Evolutionary conservation across 2,113 vertebrate genomes (phyloP).

Genomic region (Etia nguti): DNA sequence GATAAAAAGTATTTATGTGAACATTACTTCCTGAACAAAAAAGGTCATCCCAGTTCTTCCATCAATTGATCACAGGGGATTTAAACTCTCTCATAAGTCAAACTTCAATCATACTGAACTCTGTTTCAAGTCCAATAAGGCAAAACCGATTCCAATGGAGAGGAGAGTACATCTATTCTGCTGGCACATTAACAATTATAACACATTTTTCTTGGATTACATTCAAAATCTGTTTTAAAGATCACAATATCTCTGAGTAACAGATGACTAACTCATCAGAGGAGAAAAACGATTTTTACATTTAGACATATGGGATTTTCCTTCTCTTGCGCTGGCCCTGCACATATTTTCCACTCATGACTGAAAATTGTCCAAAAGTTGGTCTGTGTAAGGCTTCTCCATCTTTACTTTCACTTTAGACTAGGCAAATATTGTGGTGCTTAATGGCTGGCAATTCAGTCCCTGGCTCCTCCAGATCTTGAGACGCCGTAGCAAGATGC

Average conservation of each 20-base stretch:
- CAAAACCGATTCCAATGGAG: not conserved
- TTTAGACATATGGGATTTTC: slow-evolving; percentile 21
- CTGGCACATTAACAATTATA: not conserved
- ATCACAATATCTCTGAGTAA: not conserved
- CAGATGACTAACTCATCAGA: slow-evolving; percentile 4
- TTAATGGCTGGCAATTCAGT: not conserved
- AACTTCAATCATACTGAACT: not conserved
- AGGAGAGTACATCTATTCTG: not conserved
- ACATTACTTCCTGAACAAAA: not conserved
- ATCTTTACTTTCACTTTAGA: slow-evolving; percentile 11
- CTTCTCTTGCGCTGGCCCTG: not conserved
- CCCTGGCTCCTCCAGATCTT: not conserved
- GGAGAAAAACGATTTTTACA: not conserved
- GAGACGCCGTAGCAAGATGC: not conserved
- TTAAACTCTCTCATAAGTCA: not conserved
- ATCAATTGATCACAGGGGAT: not conserved
- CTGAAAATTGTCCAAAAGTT: not conserved
- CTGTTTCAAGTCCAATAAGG: not conserved
- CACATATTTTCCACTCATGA: slow-evolving; percentile 22
- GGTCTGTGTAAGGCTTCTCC: not conserved
- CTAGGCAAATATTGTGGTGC: not conserved
- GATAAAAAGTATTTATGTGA: not conserved
- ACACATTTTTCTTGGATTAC: not conserved
- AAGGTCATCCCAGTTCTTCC: not conserved
- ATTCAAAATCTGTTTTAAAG: slow-evolving; percentile 7